Evolutionary conservation across 2,113 vertebrate genomes (phyloP), one percentile per base, ranked within the genome.

Genomic region (Alexandromys fortis): DNA sequence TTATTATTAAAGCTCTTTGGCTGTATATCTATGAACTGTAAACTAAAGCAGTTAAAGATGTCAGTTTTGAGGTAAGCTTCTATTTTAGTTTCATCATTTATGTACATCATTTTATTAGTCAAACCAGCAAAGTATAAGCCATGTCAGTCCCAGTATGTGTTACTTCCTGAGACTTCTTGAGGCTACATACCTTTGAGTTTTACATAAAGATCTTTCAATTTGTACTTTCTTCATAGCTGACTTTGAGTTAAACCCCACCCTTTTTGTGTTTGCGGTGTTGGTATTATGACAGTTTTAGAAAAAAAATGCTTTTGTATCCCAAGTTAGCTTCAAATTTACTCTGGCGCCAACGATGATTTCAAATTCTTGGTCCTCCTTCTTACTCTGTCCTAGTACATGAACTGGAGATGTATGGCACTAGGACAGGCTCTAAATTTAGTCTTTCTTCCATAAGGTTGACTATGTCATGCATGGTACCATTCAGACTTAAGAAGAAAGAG

Each of bases 131-230:
- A 94, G 61, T 26, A 82, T 35, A 91, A 92, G 89, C 42, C 28
- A 87, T 26, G 33, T 3, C 86, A 81, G 24, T 5, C 3, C 61
- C 7, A 95, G 4, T 47, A 26, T 6, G 7, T 78, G 79, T 78
- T 94, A 10, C 33, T 92, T 73, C 38, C 33, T 61, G 70, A 93
- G 5, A 89, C 72, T 94, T 86, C 38, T 52, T 78, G 0, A 7
- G n/a, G 10, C 70, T 93, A 19, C 65, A 47, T 75, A 13, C 45
- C 68, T 85, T 16, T 93, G 89, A 68, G 8, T 89, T 95, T 94
- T 86, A 91, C 3, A 85, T 65, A n/a, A 77, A 55, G 11, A 14
- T 47, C 68, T 89, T 30, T 89, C 63, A 76, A 4, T 55, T 55
- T 79, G 28, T 78, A 68, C 4, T 45, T 63, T 1, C 10, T 52